Base-by-base conservation (phyloP, 2,113 vertebrate genomes). In the Nothobranchius furzeri region DNA sequence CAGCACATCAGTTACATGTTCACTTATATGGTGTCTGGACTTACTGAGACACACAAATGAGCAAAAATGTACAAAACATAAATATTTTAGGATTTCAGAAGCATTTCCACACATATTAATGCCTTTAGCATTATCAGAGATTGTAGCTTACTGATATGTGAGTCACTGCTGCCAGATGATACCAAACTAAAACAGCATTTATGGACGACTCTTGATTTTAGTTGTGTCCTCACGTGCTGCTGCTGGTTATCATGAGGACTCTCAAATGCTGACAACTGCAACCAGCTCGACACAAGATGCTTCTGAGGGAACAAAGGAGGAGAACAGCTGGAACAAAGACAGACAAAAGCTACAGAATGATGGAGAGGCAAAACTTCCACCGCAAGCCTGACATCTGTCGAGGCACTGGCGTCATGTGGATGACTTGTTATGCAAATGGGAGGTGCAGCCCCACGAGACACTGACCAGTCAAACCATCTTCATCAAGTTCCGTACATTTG, bases 341-440 rank as follows among this genome's bases (percentile, higher is more conserved):
- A 2, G 13, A 64, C 59, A 73, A 56, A 46, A 0, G 58, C 63
- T 20, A 6, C 4, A 14, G 64, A 55, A 45, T 62, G 71, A 81
- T 68, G 52, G 54, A 63, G 11, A 60, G 67, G 72, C 56, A 17
- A 10, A 51, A 75, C 68, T 71, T 81, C 42, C 43, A 53, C 77
- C 68, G 7, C 64, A 2, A 20, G 85, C 75, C 68, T 66, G 82
- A 86, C 87, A 87, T 82, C 88, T 90, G 87, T 82, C 71, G 69
- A 60, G 77, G 70, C 75, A 54, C 65, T 7, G 60, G 71, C 69
- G 81, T 87, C 82, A 69, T 1, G 14, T n/a, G 71, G 64, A 60
- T 2, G 52, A 58, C 76, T 90, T 87, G 83, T 88, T 85, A 89
- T 90, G 88, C 78, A 85, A 91, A 90, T 80, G 66, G 8, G 0